Percentiles rank a stretch among this genome's conserved stretches.
These are phyloP conservation scores for Sebastes goodei DNA, from an alignment of 2,797 vertebrate genomes.

Conservation along the genomic window DNA sequence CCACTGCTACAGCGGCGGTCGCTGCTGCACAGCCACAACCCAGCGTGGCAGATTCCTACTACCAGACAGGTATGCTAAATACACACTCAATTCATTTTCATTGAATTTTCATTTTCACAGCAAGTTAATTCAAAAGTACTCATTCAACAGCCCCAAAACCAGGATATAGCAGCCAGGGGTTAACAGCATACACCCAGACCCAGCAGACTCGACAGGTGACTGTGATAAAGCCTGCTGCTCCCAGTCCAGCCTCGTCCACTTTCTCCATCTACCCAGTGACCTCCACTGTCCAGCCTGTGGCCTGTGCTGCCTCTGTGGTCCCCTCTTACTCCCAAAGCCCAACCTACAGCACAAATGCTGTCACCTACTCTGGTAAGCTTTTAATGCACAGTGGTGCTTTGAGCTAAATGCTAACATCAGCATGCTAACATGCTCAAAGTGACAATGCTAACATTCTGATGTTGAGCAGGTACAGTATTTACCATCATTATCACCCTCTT, in stretches of 20 bases:
- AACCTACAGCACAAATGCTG: constrained; percentile 96
- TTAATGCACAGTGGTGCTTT: background rate
- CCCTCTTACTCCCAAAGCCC: constrained; percentile 97
- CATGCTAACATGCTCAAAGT: background rate
- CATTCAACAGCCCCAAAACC: constrained; percentile 88
- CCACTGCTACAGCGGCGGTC: constrained; percentile 90
- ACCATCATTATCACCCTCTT: background rate
- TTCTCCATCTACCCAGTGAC: constrained; percentile 98
- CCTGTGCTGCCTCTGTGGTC: constrained; percentile 89
- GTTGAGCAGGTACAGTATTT: background rate
- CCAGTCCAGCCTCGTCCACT: constrained; percentile 94
- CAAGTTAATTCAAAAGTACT: background rate
- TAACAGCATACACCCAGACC: constrained; percentile 94
- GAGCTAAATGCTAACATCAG: background rate
- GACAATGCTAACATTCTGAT: background rate
- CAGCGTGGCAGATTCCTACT: constrained; percentile 95
- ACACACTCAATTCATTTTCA: background rate
- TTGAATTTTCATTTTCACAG: background rate
- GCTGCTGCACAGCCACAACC: constrained; percentile 92
- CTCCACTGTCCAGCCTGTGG: constrained; percentile 94
- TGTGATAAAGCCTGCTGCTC: constrained; percentile 96
- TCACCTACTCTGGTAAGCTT: constrained; percentile 95
- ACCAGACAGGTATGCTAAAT: constrained; percentile 89
- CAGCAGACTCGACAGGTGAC: constrained; percentile 97
- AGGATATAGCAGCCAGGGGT: constrained; percentile 95